phyloP scores from a whole-genome alignment of 1,140 invertebrate genomes.

The Drosophila aff. region DNA sequence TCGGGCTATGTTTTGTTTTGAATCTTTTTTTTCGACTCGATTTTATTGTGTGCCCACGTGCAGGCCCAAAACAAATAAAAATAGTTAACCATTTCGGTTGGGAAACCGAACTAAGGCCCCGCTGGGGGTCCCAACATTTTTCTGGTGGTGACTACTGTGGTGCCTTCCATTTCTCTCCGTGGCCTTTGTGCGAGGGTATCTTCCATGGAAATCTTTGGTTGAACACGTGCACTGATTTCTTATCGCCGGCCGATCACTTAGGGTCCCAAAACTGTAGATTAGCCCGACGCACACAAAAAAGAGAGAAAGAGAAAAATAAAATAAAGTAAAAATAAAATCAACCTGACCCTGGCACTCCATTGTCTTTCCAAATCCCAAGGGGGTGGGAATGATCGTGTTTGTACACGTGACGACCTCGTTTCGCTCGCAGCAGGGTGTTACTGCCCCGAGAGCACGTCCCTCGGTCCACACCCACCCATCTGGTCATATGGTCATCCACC shows the following conservation, averaged over 20 bases:
- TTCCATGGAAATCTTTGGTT: conserved; percentile 64
- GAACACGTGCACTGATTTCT: conserved; percentile 82
- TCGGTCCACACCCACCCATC: conserved; percentile 20
- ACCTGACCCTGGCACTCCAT: conserved; percentile 68
- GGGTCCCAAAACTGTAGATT: conserved; percentile 71
- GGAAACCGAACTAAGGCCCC: conserved; percentile 76
- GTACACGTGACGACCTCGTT: conserved; percentile 80
- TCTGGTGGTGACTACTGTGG: conserved; percentile 63
- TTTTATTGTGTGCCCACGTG: conserved; percentile 71
- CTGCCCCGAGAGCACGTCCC: conserved; percentile 54
- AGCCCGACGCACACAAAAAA: conserved; percentile 61
- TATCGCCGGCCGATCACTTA: conserved; percentile 71
- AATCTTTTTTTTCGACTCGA: conserved; percentile 18
- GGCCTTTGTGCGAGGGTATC: conserved; percentile 23
- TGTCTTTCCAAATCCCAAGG: conserved; percentile 44
- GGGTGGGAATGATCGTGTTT: conserved; percentile 61
- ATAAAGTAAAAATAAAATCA: conserved; percentile 55
- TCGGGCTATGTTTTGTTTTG: conserved; percentile 24
- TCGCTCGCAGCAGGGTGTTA: conserved; percentile 64
- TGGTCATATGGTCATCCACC: conserved; percentile 27
- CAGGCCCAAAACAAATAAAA: conserved; percentile 68
- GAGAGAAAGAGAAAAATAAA: conserved; percentile 22
- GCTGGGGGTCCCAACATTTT: conserved; percentile 62
- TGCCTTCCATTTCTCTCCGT: conserved; percentile 44
- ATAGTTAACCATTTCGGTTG: conserved; percentile 66